phyloP scores from a whole-genome alignment of 2,888 invertebrate genomes.

The Drosophila anceps region DNA sequence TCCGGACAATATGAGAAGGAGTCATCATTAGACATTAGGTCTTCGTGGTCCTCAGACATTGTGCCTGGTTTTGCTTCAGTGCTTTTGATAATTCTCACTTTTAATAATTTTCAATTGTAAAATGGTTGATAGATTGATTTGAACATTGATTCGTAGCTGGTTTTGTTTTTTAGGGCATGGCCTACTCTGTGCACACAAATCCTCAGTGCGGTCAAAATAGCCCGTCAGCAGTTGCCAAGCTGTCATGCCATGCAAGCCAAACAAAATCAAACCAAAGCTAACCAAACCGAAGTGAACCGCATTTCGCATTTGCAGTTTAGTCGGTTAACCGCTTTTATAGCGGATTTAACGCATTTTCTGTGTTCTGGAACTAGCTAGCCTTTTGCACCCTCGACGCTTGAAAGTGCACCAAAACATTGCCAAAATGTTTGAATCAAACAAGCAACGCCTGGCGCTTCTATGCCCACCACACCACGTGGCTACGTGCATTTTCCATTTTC shows the following conservation, averaged over 20 bases:
- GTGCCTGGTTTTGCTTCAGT: not conserved
- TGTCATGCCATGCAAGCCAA: constrained; percentile 21
- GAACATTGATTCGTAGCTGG: not conserved
- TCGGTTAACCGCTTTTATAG: constrained; percentile 74
- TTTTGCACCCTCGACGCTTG: constrained; percentile 4
- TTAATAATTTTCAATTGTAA: constrained; percentile 1
- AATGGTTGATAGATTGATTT: not conserved
- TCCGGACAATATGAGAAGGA: constrained; percentile 20
- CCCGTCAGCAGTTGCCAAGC: constrained; percentile 32
- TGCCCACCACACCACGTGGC: constrained; percentile 17
- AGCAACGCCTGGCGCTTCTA: constrained; percentile 20
- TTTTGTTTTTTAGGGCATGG: not conserved
- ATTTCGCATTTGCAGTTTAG: constrained; percentile 72
- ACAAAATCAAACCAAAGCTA: constrained; percentile 11
- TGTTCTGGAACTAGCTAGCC: constrained; percentile 25
- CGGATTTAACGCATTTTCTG: constrained; percentile 69
- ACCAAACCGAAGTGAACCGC: constrained; percentile 55
- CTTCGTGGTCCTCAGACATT: constrained; percentile 26
- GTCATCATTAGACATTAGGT: constrained; percentile 33
- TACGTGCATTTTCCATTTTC: constrained; percentile 52
- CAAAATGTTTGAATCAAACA: constrained; percentile 67
- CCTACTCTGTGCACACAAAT: constrained; percentile 32
- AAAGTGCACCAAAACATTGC: constrained; percentile 57
- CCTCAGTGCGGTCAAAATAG: constrained; percentile 22
- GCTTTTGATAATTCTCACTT: constrained; percentile 2